These are phyloP conservation scores for Rhodophaea formosa DNA, from an alignment of 2,888 invertebrate species.

Conservation along the genomic window DNA sequence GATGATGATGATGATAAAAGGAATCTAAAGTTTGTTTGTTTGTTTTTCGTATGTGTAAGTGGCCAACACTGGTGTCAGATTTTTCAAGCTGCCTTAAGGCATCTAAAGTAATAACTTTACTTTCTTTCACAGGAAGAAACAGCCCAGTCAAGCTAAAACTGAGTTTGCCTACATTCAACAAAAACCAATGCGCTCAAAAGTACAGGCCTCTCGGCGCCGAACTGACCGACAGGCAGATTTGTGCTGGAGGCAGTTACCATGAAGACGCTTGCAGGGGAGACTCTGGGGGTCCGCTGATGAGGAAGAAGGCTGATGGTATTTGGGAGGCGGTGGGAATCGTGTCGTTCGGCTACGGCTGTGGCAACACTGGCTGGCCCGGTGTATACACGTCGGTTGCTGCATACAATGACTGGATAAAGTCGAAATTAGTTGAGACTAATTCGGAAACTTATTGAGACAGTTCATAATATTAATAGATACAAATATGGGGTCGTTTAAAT, in stretches of 20 bases:
- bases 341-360: constrained; percentile 85
- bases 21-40: too few species aligned
- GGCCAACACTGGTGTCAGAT: too few species aligned
- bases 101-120: neutral
- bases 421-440: constrained; percentile 52
- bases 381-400: constrained; percentile 84
- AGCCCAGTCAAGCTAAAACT: constrained; percentile 85
- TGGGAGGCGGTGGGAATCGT: constrained; percentile 84
- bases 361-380: constrained; percentile 84
- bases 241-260: constrained; percentile 85
- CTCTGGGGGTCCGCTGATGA: constrained; percentile 89
- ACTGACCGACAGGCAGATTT: constrained; percentile 81
- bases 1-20: too few species aligned
- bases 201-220: constrained; percentile 71
- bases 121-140: constrained; percentile 53
- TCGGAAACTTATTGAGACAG: constrained; percentile 29
- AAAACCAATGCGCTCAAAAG: constrained; percentile 74
- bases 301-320: constrained; percentile 62
- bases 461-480: too few species aligned
- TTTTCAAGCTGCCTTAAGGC: too few species aligned
- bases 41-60: too few species aligned
- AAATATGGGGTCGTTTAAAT: too few species aligned
- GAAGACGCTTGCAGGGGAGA: constrained; percentile 89
- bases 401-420: constrained; percentile 83
- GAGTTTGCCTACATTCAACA: constrained; percentile 78